Evolutionary conservation across 2,888 invertebrate species (phyloP).

Genomic region (Athalia rosae): DNA sequence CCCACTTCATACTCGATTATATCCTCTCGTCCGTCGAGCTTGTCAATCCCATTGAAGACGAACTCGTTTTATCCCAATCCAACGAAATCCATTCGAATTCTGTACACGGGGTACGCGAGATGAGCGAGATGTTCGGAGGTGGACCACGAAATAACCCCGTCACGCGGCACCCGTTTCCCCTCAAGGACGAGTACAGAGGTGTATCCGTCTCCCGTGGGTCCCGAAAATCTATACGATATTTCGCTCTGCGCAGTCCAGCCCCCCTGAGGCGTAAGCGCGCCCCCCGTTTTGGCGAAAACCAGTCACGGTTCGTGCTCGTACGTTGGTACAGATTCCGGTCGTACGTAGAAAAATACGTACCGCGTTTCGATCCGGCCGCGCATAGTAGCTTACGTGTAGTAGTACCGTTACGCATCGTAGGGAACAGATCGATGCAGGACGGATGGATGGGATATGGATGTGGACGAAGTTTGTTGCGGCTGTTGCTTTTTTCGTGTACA

Average conservation of each 20-base stretch:
- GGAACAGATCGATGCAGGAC: neutral
- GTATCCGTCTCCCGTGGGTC: too few relatives aligned
- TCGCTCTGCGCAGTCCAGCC: neutral
- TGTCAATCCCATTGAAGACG: too few relatives aligned
- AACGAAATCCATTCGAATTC: too few relatives aligned
- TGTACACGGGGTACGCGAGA: too few relatives aligned
- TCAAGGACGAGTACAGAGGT: too few relatives aligned
- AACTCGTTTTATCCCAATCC: too few relatives aligned
- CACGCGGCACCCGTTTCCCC: too few relatives aligned
- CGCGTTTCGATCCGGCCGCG: neutral
- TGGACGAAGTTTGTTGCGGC: neutral
- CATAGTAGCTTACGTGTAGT: too few relatives aligned
- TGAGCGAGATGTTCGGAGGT: too few relatives aligned
- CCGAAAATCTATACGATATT: neutral
- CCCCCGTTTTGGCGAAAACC: conserved; percentile 34
- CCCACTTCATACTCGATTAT: neutral
- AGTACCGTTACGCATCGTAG: too few relatives aligned
- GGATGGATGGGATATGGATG: neutral
- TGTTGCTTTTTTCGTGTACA: neutral
- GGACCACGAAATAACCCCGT: too few relatives aligned
- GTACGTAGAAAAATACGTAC: neutral
- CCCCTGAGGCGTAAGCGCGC: conserved; percentile 4
- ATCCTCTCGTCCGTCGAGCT: too few relatives aligned
- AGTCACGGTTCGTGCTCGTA: neutral
- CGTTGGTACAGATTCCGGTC: conserved; percentile 3